Conservation (phyloP, 2,797 vertebrate species). For the Brotula barbata region DNA sequence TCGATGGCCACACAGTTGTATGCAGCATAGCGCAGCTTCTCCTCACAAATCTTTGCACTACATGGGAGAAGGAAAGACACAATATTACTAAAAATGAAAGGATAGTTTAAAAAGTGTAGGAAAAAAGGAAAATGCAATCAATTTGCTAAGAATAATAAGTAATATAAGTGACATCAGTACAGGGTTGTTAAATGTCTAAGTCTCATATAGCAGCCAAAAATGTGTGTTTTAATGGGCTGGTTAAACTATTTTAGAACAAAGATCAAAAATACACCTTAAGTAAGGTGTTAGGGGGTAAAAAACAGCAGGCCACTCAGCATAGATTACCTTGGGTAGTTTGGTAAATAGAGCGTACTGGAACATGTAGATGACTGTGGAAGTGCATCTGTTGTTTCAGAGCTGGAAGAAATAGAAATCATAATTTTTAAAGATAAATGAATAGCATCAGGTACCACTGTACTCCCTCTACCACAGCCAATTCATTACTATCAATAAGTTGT, state of each 20-base stretch:
- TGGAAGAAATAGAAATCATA: slow-evolving; percentile 51
- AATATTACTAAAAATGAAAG: no score
- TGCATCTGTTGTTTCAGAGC: slow-evolving; percentile 91
- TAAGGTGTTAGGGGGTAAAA: not conserved
- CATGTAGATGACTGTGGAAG: slow-evolving; percentile 97
- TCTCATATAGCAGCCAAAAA: no score
- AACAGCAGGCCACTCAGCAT: not conserved
- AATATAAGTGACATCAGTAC: no score
- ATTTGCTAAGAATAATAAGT: no score
- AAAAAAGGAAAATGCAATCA: no score
- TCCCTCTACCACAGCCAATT: not conserved
- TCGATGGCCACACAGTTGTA: slow-evolving; percentile 99
- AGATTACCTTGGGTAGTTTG: slow-evolving; percentile 90
- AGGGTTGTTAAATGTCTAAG: no score
- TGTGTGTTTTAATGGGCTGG: no score
- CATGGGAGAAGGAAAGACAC: slow-evolving; percentile 16
- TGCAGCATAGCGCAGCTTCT: slow-evolving; percentile 95
- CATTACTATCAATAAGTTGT: not conserved
- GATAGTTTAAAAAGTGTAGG: no score
- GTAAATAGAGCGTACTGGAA: slow-evolving; percentile 95
- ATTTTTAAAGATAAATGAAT: not conserved
- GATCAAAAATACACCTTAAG: no score
- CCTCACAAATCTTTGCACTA: slow-evolving; percentile 95
- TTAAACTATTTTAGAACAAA: no score
- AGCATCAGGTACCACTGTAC: not conserved